Percentiles rank a stretch among this genome's conserved stretches.
Evolutionary conservation across 2,888 invertebrate genomes (phyloP).

Genomic region (Sinopyrophorus schimmeli): DNA sequence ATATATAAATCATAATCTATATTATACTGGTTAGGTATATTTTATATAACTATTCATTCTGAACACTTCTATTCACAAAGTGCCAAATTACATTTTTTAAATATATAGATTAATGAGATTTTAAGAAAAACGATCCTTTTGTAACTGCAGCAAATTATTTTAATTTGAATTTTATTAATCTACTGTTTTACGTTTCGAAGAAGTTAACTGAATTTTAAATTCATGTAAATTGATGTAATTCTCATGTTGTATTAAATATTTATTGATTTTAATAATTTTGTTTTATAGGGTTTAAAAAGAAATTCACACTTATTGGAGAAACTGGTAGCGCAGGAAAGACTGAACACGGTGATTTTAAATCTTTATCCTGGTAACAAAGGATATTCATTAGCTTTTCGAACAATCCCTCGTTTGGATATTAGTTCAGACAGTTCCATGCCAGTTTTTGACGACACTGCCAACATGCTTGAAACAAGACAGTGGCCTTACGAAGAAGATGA

Average conservation of each 20-base stretch:
- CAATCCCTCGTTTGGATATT: slow-evolving; percentile 28
- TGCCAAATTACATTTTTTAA: not conserved
- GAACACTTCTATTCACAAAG: not conserved
- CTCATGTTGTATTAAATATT: too few relatives aligned
- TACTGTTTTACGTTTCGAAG: too few relatives aligned
- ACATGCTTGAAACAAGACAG: slow-evolving; percentile 72
- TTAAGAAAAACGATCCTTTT: too few relatives aligned
- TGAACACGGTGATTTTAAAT: slow-evolving; percentile 88
- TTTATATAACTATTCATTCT: not conserved
- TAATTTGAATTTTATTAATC: too few relatives aligned
- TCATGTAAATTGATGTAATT: too few relatives aligned
- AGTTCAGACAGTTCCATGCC: slow-evolving; percentile 50
- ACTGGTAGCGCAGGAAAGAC: slow-evolving; percentile 79
- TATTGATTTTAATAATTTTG: too few relatives aligned
- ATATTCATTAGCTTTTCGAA: slow-evolving; percentile 53
- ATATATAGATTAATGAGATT: not conserved
- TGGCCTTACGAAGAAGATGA: slow-evolving; percentile 92
- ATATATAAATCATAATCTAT: too few relatives aligned
- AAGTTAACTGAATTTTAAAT: too few relatives aligned
- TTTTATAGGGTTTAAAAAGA: slow-evolving; percentile 62
- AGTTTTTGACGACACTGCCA: slow-evolving; percentile 62
- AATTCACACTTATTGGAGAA: slow-evolving; percentile 80
- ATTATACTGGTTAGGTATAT: not conserved
- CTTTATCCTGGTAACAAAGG: slow-evolving; percentile 92
- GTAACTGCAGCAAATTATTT: too few relatives aligned